Evolutionary conservation across 2,797 vertebrate genomes (phyloP).

Genomic region (Babyrousa celebensis): DNA sequence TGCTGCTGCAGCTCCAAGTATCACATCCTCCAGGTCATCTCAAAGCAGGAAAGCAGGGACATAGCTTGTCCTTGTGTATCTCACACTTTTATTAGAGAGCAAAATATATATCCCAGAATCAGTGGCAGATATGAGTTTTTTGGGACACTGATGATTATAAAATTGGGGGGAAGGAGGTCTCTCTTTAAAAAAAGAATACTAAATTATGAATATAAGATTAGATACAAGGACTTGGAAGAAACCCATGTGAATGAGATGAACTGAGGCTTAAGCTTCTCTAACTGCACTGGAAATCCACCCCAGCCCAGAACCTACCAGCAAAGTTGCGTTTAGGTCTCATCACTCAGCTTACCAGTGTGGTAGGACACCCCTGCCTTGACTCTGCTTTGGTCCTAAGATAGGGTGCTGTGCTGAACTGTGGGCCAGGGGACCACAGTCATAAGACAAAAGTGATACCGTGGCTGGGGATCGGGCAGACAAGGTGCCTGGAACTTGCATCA

Average conservation of each 20-base stretch:
- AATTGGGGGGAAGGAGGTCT: background rate
- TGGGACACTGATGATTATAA: background rate
- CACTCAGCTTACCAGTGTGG: background rate
- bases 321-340: background rate
- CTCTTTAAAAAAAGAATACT: background rate
- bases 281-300: background rate
- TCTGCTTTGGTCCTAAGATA: background rate
- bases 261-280: background rate
- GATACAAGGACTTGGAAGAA: background rate
- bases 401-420: background rate
- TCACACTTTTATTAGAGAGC: background rate
- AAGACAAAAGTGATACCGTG: background rate
- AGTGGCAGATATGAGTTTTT: background rate
- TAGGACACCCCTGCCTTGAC: background rate
- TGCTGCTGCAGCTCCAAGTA: background rate
- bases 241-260: background rate
- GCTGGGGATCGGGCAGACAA: background rate
- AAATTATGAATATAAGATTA: background rate
- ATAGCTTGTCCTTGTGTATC: background rate
- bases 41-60: conserved; percentile 20
- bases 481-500: background rate
- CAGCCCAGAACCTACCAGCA: background rate
- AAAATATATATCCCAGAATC: background rate
- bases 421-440: background rate
- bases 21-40: background rate